These are phyloP conservation scores for Drosophila lacertosa DNA, from an alignment of 1,140 invertebrate species.

Conservation along the genomic window DNA sequence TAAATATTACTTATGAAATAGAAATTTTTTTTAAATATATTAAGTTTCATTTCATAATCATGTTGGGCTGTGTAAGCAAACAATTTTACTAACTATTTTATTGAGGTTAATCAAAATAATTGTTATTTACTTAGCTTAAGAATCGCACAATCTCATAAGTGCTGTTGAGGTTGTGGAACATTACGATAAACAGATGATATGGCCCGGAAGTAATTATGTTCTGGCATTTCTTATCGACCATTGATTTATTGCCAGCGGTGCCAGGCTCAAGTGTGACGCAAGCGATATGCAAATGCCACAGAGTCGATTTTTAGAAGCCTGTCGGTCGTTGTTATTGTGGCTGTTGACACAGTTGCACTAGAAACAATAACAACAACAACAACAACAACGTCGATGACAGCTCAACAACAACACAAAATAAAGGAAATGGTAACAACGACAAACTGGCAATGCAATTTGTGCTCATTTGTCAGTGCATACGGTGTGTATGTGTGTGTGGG, in stretches of 20 bases:
- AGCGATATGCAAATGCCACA: background rate
- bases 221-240: background rate
- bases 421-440: slow-evolving; percentile 38
- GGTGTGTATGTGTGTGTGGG: background rate
- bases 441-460: slow-evolving; percentile 57
- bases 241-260: background rate
- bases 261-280: background rate
- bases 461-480: slow-evolving; percentile 59
- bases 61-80: too few species aligned
- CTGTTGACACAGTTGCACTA: slow-evolving; percentile 27
- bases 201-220: background rate
- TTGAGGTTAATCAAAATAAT: too few species aligned
- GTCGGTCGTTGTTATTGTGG: background rate
- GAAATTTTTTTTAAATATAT: too few species aligned
- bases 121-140: too few species aligned
- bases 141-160: too few species aligned
- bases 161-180: too few species aligned
- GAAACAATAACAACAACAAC: background rate
- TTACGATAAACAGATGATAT: background rate
- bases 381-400: background rate
- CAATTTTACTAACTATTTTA: too few species aligned
- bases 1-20: too few species aligned
- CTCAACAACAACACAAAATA: slow-evolving; percentile 11
- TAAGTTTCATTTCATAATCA: too few species aligned
- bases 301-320: background rate